A percentile compares a stretch with the other conserved stretches of the same genome.
Evolutionary conservation across 2,113 vertebrate genomes (phyloP).

Genomic region (Nothobranchius kuhntae): DNA sequence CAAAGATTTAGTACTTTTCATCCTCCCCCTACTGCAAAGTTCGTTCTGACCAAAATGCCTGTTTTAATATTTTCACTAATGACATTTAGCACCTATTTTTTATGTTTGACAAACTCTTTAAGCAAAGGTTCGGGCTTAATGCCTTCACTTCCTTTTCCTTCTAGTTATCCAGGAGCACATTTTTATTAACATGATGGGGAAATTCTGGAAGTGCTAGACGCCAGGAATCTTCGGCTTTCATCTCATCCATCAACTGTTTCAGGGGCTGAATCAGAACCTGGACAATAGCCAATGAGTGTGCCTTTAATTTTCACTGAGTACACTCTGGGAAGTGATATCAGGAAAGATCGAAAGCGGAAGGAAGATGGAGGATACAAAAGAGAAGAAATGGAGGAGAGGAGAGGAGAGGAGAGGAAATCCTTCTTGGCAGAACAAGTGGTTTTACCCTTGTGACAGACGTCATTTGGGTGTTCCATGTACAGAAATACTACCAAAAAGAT

Average conservation of each 20-base stretch:
- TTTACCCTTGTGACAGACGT: background rate
- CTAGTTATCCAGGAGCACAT: conserved; percentile 37
- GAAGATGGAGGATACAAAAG: conserved; percentile 10
- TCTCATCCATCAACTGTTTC: conserved; percentile 25
- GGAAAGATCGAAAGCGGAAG: conserved; percentile 28
- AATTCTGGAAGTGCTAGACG: conserved; percentile 35
- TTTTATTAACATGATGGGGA: conserved; percentile 27
- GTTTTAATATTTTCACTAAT: conserved; percentile 39
- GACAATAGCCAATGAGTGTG: conserved; percentile 36
- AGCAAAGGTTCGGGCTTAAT: background rate
- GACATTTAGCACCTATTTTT: conserved; percentile 39
- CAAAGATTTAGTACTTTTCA: conserved; percentile 61
- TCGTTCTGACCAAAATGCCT: conserved; percentile 46
- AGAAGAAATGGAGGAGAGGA: background rate
- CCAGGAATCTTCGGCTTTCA: conserved; percentile 59
- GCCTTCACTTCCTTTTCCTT: background rate
- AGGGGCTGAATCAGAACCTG: conserved; percentile 17
- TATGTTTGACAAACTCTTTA: conserved; percentile 28
- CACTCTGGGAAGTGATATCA: conserved; percentile 38
- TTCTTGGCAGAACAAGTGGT: conserved; percentile 17
- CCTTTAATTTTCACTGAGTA: conserved; percentile 44
- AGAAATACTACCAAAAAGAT: too few relatives aligned
- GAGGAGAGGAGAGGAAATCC: conserved; percentile 21
- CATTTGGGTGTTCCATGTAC: background rate
- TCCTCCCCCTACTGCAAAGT: conserved; percentile 40